Conservation (phyloP, 2,888 invertebrate species). For the Bombylius major region DNA sequence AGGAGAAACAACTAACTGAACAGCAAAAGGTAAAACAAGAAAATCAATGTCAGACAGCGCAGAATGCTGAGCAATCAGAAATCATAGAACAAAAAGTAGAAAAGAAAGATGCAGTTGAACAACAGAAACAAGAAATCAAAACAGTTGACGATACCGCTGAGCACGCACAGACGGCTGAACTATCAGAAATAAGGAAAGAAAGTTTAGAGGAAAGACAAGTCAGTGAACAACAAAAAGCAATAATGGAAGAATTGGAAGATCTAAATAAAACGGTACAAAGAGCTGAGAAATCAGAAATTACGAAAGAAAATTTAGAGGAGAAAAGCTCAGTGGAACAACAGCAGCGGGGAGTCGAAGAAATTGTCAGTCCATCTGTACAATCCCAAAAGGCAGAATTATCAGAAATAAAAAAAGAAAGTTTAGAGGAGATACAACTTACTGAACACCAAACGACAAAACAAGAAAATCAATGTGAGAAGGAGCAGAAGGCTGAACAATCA, state of each 20-base stretch:
- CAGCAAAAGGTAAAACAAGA: constrained; percentile 5
- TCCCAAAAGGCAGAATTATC: not conserved
- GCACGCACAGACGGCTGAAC: too few relatives aligned
- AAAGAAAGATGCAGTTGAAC: too few relatives aligned
- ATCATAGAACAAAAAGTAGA: not conserved
- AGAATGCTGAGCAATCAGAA: not conserved
- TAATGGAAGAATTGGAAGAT: not conserved
- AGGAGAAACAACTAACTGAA: too few relatives aligned
- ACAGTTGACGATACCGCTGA: not conserved
- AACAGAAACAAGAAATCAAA: too few relatives aligned
- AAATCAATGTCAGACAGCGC: not conserved
- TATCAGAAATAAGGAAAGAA: not conserved
- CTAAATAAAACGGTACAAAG: constrained; percentile 4
- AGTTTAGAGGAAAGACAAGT: too few relatives aligned
- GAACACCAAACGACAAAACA: not conserved
- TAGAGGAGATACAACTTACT: constrained; percentile 11
- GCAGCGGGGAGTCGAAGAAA: not conserved
- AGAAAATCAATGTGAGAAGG: not conserved
- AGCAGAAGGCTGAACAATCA: not conserved
- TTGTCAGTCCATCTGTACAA: not conserved
- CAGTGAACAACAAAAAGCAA: not conserved
- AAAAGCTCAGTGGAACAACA: not conserved
- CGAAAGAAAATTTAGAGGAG: not conserved
- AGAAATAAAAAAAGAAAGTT: constrained; percentile 10
- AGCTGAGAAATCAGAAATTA: constrained; percentile 8